Percentiles rank a stretch among this genome's conserved stretches.
Conservation (phyloP, 2,888 invertebrate genomes). For the Hydraecia micacea region DNA sequence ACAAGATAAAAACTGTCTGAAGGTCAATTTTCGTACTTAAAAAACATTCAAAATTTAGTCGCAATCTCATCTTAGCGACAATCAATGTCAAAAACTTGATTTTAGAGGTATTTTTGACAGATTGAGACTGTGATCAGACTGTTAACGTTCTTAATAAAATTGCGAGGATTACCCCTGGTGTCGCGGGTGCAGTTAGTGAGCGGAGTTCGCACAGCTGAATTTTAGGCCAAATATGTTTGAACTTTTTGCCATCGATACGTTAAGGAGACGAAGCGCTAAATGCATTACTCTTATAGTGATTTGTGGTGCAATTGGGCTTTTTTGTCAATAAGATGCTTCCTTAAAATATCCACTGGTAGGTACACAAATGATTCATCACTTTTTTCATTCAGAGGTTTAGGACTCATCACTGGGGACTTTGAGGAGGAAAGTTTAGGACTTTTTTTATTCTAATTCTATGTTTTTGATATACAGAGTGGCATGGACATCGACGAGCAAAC, state of each 20-base stretch:
- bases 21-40: no score
- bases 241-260: no score
- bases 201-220: no score
- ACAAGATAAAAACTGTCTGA: no score
- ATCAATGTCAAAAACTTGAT: background rate
- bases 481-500: no score
- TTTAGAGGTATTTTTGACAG: no score
- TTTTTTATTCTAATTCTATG: background rate
- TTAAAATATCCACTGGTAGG: background rate
- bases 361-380: background rate
- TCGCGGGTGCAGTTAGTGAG: no score
- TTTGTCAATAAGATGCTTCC: background rate
- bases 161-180: no score
- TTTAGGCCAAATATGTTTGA: no score
- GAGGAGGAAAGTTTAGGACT: background rate
- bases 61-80: background rate
- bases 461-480: background rate
- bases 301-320: background rate
- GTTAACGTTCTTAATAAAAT: no score
- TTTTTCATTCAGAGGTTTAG: background rate
- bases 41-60: background rate
- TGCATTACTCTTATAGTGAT: background rate
- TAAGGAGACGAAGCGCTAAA: no score
- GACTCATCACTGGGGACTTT: background rate
- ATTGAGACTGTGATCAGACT: no score